These are phyloP conservation scores for Oscheius sp. DNA, from an alignment of 2,888 invertebrate genomes.

Conservation along the genomic window DNA sequence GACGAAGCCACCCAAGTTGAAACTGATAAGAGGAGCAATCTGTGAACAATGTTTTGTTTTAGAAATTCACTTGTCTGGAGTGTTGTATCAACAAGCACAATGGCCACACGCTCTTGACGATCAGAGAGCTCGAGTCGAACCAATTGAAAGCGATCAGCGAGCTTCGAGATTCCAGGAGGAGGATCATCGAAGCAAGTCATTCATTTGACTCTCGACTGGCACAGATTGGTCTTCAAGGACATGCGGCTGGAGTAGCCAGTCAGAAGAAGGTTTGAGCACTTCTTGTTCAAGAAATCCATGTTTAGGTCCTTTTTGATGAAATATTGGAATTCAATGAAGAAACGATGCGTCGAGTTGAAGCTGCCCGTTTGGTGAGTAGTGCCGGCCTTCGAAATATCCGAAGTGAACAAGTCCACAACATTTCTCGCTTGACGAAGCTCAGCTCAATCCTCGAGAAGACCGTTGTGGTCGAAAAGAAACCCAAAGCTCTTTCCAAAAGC, in stretches of 20 bases:
- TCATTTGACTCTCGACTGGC: slow-evolving; percentile 40
- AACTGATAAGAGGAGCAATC: neutral
- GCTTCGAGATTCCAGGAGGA: slow-evolving; percentile 42
- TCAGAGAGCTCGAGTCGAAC: slow-evolving; percentile 53
- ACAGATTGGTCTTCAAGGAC: slow-evolving; percentile 30
- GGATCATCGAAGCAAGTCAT: slow-evolving; percentile 39
- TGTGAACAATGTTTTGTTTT: neutral
- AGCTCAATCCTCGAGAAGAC: slow-evolving; percentile 40
- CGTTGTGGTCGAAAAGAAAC: slow-evolving; percentile 13
- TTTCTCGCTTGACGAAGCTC: slow-evolving; percentile 41
- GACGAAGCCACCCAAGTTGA: too few relatives aligned
- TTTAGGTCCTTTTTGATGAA: slow-evolving; percentile 31
- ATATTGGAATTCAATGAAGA: slow-evolving; percentile 40
- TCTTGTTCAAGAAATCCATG: too few relatives aligned
- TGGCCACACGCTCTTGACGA: slow-evolving; percentile 58
- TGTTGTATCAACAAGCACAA: slow-evolving; percentile 67
- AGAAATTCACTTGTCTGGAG: slow-evolving; percentile 59
- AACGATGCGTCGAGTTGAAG: slow-evolving; percentile 39
- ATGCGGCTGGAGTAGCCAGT: neutral
- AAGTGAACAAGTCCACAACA: slow-evolving; percentile 47
- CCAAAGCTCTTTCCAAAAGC: neutral
- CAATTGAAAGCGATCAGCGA: slow-evolving; percentile 49
- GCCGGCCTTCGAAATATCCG: slow-evolving; percentile 41
- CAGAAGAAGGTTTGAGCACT: neutral
- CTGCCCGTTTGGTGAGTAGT: slow-evolving; percentile 37